Conservation (phyloP, 2,797 vertebrate genomes). For the Gorsachius magnificus region DNA sequence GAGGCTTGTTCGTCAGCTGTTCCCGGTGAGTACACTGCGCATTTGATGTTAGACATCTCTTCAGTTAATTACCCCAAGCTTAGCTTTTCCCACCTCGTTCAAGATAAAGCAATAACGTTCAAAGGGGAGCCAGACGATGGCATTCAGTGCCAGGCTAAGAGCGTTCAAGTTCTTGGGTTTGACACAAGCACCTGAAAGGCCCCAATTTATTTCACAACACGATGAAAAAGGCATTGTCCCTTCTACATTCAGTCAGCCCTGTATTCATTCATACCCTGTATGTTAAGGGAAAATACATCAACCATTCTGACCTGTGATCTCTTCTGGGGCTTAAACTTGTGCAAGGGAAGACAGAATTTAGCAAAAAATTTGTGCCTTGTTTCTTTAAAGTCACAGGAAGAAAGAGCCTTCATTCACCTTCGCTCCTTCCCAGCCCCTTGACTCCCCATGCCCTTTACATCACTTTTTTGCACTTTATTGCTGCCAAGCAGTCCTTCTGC, state of each 20-base stretch:
- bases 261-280: not conserved
- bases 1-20: slow-evolving; percentile 85
- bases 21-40: slow-evolving; percentile 78
- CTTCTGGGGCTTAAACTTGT: not conserved
- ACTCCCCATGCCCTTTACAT: not conserved
- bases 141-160: not conserved
- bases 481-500: not conserved
- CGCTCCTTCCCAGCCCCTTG: not conserved
- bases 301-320: not conserved
- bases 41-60: not conserved
- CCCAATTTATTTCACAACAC: not conserved
- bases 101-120: not conserved
- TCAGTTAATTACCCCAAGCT: not conserved
- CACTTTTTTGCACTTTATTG: not conserved
- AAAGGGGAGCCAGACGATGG: not conserved
- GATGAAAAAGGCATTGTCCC: not conserved
- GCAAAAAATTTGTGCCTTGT: not conserved
- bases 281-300: not conserved
- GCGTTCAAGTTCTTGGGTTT: not conserved
- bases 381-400: not conserved
- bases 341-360: not conserved
- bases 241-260: not conserved
- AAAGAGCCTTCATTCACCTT: not conserved
- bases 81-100: not conserved
- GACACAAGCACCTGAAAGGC: not conserved